Conservation (phyloP, 2,888 invertebrate genomes). For the Heliothis peltigera region DNA sequence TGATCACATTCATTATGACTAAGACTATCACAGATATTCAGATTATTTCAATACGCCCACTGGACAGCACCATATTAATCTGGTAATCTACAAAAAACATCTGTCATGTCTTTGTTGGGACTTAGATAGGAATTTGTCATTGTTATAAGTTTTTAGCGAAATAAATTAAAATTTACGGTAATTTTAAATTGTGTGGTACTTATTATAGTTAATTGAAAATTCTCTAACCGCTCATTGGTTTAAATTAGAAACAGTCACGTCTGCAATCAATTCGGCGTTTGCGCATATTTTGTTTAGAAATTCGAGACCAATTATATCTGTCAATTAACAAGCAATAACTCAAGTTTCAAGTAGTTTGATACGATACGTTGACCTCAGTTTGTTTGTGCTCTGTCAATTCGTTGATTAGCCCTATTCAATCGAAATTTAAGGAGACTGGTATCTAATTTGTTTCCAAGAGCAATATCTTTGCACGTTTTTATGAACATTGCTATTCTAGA, state of each 20-base stretch:
- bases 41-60: constrained; percentile 65
- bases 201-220: constrained; percentile 31
- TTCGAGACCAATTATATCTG: constrained; percentile 58
- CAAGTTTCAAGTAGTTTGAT: constrained; percentile 48
- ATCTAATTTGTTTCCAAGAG: constrained; percentile 45
- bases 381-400: constrained; percentile 33
- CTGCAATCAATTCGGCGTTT: constrained; percentile 39
- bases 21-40: constrained; percentile 48
- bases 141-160: constrained; percentile 37
- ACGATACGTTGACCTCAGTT: constrained; percentile 48
- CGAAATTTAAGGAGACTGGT: constrained; percentile 30
- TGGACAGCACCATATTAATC: constrained; percentile 56
- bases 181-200: constrained; percentile 15
- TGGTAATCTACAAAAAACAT: constrained; percentile 44
- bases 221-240: constrained; percentile 18
- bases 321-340: constrained; percentile 53
- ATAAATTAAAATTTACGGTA: constrained; percentile 30
- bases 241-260: constrained; percentile 47
- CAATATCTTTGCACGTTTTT: constrained; percentile 50
- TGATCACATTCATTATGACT: constrained; percentile 59
- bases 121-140: constrained; percentile 45
- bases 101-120: constrained; percentile 47
- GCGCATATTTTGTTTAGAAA: constrained; percentile 56
- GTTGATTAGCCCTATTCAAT: constrained; percentile 49
- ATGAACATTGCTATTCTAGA: constrained; percentile 60